Base-by-base conservation (phyloP, 2,888 invertebrate species). In the Boloria selene region DNA sequence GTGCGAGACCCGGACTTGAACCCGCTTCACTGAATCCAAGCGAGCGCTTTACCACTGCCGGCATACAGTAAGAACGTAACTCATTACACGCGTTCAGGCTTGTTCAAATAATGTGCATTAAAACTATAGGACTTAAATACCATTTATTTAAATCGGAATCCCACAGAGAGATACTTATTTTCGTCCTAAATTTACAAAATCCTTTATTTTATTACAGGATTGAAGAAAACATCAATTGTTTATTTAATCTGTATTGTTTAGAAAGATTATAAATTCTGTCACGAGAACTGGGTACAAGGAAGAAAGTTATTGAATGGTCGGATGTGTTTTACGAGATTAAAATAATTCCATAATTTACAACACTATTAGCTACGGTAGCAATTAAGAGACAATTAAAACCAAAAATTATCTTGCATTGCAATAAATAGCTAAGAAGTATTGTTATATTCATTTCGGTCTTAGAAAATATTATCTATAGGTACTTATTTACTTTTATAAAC, bases 311-410 rank as follows among this genome's bases (percentile, higher is more conserved):
- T 61, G 52, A 61, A 1, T 26, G 47, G 67, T 64, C 70, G 72
- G 70, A 31, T 38, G 56, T 44, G 51, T 68, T 70, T 71, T 70
- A 70, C 64, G 52, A 53, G 72, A 71, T 72, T 73, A 72, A 60
- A 56, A 16, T 67, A 61, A 67, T 62, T 55, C 67, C 51, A 16
- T 65, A 54, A 65, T 69, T 69, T 64, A 65, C 52, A 63, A 69
- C 65, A 58, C 45, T 49, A 26, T 60, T 67, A 55, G 56, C 42
- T 53, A 53, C 55, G 49, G 64, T 53, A 64, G 67, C 64, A 47
- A 55, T 59, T 53, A 16, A 53, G n/a, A 51, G 42, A 42, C 56
- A 63, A 44, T 63, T 56, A 56, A 38, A 10, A 22, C n/a, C 44
- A 16, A 45, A 56, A 22, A 45, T 18, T 45, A 7, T 22, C 18